These are phyloP conservation scores for Coturnix japonica DNA, from an alignment of 2,113 vertebrate genomes.

Conservation along the genomic window DNA sequence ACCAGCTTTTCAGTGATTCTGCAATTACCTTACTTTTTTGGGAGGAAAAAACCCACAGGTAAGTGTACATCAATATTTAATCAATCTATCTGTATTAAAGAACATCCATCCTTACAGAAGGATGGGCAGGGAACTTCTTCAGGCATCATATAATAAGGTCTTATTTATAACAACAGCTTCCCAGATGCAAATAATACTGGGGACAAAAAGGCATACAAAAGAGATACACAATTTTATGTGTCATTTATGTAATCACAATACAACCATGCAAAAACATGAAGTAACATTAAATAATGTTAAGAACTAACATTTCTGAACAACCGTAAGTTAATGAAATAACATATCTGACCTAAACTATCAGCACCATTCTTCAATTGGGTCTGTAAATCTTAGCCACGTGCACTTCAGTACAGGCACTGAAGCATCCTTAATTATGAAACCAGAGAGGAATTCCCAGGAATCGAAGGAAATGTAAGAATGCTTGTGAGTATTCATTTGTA, in stretches of 20 bases:
- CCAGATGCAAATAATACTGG: not conserved
- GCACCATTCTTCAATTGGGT: not conserved
- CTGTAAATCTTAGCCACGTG: not conserved
- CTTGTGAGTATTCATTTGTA: not conserved
- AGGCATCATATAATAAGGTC: accelerated
- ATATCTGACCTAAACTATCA: not conserved
- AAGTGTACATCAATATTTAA: not conserved
- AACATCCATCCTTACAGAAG: not conserved
- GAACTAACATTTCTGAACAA: not conserved
- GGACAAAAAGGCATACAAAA: not conserved
- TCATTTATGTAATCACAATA: not conserved
- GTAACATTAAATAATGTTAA: not conserved
- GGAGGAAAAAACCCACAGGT: not conserved
- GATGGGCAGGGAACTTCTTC: not conserved
- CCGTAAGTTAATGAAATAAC: not conserved
- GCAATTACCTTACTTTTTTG: not conserved
- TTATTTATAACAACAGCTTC: not conserved
- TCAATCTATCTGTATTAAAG: not conserved
- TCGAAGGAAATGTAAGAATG: not conserved
- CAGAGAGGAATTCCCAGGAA: not conserved
- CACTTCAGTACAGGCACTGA: not conserved
- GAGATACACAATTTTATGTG: not conserved
- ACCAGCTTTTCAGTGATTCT: not conserved
- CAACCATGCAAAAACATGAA: not conserved
- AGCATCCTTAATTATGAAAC: not conserved